Conservation (phyloP, 2,888 invertebrate genomes). For the Philonicus albiceps region DNA sequence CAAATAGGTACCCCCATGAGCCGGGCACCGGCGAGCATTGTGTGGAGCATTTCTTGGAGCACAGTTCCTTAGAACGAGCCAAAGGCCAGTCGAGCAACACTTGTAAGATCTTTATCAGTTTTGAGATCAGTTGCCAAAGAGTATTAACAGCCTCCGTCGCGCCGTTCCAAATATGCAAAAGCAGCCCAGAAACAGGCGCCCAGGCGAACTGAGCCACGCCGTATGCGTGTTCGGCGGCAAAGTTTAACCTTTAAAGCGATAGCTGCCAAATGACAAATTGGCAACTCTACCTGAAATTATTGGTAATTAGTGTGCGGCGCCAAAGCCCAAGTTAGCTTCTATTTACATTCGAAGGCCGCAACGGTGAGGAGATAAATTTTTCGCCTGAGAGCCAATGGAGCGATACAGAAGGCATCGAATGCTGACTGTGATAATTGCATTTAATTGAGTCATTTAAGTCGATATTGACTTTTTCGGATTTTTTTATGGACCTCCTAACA, state of each 20-base stretch:
- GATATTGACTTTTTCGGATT: slow-evolving; percentile 7
- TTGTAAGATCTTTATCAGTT: slow-evolving; percentile 22
- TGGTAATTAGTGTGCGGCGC: slow-evolving; percentile 37
- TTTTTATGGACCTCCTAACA: slow-evolving; percentile 10
- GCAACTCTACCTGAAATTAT: slow-evolving; percentile 27
- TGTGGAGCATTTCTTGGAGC: not conserved
- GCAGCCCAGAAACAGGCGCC: not conserved
- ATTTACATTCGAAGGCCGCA: not conserved
- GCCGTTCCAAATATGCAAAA: slow-evolving; percentile 18
- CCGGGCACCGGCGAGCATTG: not conserved
- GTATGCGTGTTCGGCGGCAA: not conserved
- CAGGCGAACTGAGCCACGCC: not conserved
- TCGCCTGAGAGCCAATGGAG: not conserved
- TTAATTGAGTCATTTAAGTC: slow-evolving; percentile 31
- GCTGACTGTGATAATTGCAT: slow-evolving; percentile 32
- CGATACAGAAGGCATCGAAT: slow-evolving; percentile 8
- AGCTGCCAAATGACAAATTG: slow-evolving; percentile 32
- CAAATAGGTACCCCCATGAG: not conserved
- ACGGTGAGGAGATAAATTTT: slow-evolving; percentile 6
- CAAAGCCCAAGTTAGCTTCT: slow-evolving; percentile 14
- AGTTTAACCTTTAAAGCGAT: slow-evolving; percentile 26
- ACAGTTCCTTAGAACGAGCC: not conserved
- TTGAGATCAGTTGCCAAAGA: slow-evolving; percentile 22
- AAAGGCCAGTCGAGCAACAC: slow-evolving; percentile 21
- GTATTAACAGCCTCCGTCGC: not conserved